Evolutionary conservation across 2,888 invertebrate species (phyloP).

Genomic region (Slavum lentiscoides): DNA sequence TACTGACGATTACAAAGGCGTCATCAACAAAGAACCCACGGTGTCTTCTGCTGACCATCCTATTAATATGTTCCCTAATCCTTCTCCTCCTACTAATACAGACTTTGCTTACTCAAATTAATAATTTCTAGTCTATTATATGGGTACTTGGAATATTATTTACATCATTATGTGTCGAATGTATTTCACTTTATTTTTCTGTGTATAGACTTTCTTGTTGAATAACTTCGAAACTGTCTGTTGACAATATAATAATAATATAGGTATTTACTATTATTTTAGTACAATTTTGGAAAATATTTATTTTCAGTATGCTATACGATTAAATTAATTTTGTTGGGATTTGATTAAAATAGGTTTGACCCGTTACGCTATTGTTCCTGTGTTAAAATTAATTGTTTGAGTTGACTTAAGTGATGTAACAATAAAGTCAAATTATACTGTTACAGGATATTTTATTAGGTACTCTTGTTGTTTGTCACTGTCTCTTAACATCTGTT

Average conservation of each 20-base stretch:
- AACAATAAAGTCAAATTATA: background rate
- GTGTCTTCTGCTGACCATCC: constrained; percentile 45
- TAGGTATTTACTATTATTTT: background rate
- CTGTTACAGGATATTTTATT: background rate
- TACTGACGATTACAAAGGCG: constrained; percentile 3
- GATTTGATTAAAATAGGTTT: background rate
- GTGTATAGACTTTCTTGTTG: constrained; percentile 4
- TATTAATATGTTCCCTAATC: constrained; percentile 41
- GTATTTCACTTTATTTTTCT: background rate
- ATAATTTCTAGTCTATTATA: constrained; percentile 38
- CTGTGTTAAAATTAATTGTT: background rate
- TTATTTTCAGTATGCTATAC: background rate
- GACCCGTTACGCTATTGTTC: background rate
- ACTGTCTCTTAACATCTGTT: constrained; percentile 12
- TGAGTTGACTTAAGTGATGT: background rate
- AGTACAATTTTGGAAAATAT: background rate
- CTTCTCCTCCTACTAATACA: constrained; percentile 31
- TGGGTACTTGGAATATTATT: constrained; percentile 1
- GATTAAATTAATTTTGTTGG: background rate
- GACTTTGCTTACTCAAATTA: constrained; percentile 44
- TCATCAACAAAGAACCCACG: constrained; percentile 41
- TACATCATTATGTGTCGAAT: background rate
- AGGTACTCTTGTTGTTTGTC: background rate
- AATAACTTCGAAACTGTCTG: background rate
- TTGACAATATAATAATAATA: background rate